phyloP scores from a whole-genome alignment of 1,140 invertebrate species.

The Bombus confusus region DNA sequence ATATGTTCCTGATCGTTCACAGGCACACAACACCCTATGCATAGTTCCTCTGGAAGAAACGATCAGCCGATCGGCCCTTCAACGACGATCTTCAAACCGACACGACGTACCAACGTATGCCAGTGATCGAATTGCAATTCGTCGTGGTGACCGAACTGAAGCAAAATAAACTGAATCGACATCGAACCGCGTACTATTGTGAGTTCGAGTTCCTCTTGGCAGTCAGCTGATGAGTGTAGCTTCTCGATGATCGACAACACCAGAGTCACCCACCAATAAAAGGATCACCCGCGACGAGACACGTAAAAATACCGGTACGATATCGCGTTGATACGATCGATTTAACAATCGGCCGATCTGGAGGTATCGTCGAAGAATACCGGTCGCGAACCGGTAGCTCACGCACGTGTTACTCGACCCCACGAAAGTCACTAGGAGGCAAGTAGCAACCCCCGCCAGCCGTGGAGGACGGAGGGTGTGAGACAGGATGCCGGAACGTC shows the following conservation, averaged over 20 bases:
- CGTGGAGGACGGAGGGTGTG: constrained; percentile 49
- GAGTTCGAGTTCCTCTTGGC: neutral
- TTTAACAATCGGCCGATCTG: neutral
- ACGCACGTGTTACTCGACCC: constrained; percentile 78
- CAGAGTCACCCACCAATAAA: neutral
- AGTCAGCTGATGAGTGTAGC: neutral
- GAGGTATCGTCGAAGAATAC: neutral
- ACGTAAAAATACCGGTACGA: neutral
- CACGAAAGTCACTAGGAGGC: constrained; percentile 76
- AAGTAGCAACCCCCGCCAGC: constrained; percentile 54
- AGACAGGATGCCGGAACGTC: constrained; percentile 53
- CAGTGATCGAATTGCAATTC: neutral
- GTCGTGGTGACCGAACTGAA: neutral
- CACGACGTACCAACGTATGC: neutral
- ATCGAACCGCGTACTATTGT: constrained; percentile 7
- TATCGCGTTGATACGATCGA: neutral
- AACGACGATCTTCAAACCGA: neutral
- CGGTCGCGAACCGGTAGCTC: constrained; percentile 44
- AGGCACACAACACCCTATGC: neutral
- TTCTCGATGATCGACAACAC: neutral
- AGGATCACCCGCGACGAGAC: neutral
- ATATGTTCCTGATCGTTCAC: neutral
- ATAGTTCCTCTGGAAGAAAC: neutral
- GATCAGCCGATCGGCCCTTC: neutral
- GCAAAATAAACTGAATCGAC: neutral